These are phyloP conservation scores for Anarhynchus alexandrinus DNA, from an alignment of 2,113 vertebrate species.

Conservation along the genomic window DNA sequence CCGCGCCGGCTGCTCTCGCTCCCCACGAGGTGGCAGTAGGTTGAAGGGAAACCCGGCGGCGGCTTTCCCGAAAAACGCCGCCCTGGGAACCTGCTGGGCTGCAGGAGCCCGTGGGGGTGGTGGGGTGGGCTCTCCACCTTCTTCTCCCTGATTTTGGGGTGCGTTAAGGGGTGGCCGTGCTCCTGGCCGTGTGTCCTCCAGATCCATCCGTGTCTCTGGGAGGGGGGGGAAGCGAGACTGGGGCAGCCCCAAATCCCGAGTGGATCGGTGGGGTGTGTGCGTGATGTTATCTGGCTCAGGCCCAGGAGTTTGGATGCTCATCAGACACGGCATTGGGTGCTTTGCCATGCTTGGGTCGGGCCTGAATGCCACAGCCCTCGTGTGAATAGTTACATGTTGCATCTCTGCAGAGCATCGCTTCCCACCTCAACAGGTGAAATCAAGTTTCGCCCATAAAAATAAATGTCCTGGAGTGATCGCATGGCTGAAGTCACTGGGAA, in stretches of 20 bases:
- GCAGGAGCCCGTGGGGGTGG: neutral
- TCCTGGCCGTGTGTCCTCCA: neutral
- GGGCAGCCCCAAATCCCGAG: neutral
- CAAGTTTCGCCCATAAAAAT: rapidly evolving
- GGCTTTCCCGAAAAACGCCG: neutral
- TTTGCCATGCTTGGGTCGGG: rapidly evolving
- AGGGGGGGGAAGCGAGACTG: neutral
- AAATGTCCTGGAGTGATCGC: neutral
- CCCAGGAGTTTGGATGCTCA: neutral
- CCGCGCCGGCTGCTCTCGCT: neutral
- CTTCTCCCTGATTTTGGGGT: rapidly evolving
- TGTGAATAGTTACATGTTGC: rapidly evolving
- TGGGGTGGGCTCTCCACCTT: neutral
- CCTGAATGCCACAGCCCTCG: rapidly evolving
- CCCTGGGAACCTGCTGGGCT: neutral
- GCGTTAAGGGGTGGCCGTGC: rapidly evolving
- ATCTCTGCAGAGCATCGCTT: rapidly evolving
- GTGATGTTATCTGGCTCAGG: rapidly evolving
- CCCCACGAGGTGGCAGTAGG: slow-evolving; percentile 71
- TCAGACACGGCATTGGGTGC: rapidly evolving
- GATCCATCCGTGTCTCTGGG: neutral
- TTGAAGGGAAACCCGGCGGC: slow-evolving; percentile 46
- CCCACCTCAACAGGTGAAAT: rapidly evolving
- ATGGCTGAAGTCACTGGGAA: neutral
- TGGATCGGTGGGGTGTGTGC: rapidly evolving